Percentiles rank a stretch among this genome's conserved stretches.
phyloP scores from a whole-genome alignment of 2,113 vertebrate species.

The Alligator sinensis region DNA sequence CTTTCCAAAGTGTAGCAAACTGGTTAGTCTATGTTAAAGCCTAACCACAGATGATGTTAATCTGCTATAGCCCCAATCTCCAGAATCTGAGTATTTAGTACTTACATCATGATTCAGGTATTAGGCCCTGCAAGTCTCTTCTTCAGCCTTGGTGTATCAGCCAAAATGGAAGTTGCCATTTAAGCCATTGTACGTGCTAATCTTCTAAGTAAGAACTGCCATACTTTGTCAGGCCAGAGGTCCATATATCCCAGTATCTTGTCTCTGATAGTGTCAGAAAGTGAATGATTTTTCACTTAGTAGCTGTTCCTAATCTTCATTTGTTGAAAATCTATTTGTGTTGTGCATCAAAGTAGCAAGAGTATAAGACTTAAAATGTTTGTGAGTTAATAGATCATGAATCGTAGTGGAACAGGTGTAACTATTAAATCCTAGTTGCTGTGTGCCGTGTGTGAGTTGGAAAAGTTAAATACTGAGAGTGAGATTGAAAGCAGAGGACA shows the following conservation, averaged over 20 bases:
- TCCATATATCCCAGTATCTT: no score
- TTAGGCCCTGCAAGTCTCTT: neutral
- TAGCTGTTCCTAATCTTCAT: no score
- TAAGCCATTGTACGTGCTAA: neutral
- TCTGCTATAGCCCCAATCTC: neutral
- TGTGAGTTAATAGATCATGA: neutral
- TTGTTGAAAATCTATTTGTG: neutral
- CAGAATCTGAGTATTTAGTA: neutral
- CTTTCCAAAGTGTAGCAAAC: neutral
- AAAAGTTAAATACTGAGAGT: neutral
- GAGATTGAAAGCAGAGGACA: neutral
- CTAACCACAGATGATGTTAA: neutral
- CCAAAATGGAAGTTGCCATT: neutral
- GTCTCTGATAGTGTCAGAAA: no score
- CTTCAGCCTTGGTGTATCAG: constrained; percentile 8
- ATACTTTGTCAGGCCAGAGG: no score
- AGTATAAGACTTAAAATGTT: neutral
- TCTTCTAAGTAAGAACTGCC: neutral
- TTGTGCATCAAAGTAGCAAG: neutral
- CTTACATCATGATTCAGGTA: neutral
- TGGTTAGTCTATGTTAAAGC: neutral
- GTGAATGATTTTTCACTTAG: no score
- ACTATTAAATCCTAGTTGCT: neutral
- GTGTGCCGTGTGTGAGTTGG: neutral
- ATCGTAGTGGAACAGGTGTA: neutral